Conservation (phyloP, 2,888 invertebrate species). For the Macrophya alboannulata region DNA sequence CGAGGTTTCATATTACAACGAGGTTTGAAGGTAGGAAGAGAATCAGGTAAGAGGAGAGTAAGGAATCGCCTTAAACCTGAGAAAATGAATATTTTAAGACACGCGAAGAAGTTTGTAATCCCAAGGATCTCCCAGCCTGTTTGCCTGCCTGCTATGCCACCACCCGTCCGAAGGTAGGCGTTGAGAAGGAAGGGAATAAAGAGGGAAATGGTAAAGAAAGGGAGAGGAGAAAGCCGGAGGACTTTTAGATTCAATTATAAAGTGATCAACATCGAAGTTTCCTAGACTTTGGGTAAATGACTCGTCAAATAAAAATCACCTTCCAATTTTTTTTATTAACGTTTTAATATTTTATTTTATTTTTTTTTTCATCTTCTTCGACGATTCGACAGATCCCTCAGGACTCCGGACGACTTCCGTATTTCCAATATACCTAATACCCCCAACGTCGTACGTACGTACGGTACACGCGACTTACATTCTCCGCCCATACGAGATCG, state of each 20-base stretch:
- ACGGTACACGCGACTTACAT: slow-evolving; percentile 27
- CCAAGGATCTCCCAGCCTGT: slow-evolving; percentile 15
- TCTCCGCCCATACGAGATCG: slow-evolving; percentile 53
- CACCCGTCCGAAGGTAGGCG: background rate
- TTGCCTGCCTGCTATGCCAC: background rate
- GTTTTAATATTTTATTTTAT: background rate
- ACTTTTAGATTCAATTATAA: slow-evolving; percentile 73
- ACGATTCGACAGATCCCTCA: background rate
- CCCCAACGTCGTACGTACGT: background rate
- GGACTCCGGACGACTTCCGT: background rate
- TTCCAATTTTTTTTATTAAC: background rate
- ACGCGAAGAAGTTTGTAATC: slow-evolving; percentile 52
- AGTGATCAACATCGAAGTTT: slow-evolving; percentile 71
- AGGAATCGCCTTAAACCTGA: slow-evolving; percentile 48
- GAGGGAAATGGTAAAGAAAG: slow-evolving; percentile 55
- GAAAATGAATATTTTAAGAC: slow-evolving; percentile 52
- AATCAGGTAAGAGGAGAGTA: background rate
- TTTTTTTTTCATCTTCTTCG: background rate
- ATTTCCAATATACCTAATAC: background rate
- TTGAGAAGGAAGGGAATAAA: slow-evolving; percentile 29
- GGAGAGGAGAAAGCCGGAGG: slow-evolving; percentile 59
- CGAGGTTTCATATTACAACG: slow-evolving; percentile 34
- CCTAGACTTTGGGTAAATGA: slow-evolving; percentile 32
- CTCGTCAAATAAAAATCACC: slow-evolving; percentile 9
- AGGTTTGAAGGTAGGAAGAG: slow-evolving; percentile 1